phyloP scores from a whole-genome alignment of 2,888 invertebrate genomes.

The Tetrapedia diversipes region DNA sequence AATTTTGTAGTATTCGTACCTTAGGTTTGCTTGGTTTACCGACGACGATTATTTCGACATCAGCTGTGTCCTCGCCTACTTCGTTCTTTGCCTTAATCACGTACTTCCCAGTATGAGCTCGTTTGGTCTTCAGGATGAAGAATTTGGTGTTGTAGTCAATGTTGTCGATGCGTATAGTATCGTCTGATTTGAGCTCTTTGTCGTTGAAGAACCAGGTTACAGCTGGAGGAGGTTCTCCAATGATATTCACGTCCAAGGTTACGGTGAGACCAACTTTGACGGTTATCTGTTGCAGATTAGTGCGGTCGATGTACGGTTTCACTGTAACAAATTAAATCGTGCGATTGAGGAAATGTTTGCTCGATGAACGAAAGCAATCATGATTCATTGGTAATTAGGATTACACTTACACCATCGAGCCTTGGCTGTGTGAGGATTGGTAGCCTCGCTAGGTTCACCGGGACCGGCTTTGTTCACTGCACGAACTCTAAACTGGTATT shows the following conservation, averaged over 20 bases:
- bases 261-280: constrained; percentile 95
- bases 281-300: constrained; percentile 91
- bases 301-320: constrained; percentile 96
- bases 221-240: constrained; percentile 96
- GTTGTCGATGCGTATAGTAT: constrained; percentile 89
- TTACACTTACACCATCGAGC: constrained; percentile 91
- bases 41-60: constrained; percentile 94
- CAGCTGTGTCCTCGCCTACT: constrained; percentile 96
- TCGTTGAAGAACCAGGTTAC: constrained; percentile 95
- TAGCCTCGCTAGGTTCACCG: constrained; percentile 95
- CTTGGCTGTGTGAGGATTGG: constrained; percentile 95
- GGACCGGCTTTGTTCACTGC: constrained; percentile 98
- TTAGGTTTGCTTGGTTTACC: constrained; percentile 91
- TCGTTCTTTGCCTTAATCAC: constrained; percentile 95
- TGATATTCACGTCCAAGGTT: constrained; percentile 93
- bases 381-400: too few relatives aligned
- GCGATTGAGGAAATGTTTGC: background rate
- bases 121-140: constrained; percentile 91
- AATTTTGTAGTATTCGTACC: constrained; percentile 58
- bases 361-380: too few relatives aligned
- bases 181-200: constrained; percentile 86
- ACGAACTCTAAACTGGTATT: constrained; percentile 97
- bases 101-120: constrained; percentile 93
- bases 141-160: constrained; percentile 96
- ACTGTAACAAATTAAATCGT: constrained; percentile 85